Evolutionary conservation across 2,888 invertebrate genomes (phyloP), one percentile per base, ranked within the genome.

Genomic region (Antheraea yamamai): DNA sequence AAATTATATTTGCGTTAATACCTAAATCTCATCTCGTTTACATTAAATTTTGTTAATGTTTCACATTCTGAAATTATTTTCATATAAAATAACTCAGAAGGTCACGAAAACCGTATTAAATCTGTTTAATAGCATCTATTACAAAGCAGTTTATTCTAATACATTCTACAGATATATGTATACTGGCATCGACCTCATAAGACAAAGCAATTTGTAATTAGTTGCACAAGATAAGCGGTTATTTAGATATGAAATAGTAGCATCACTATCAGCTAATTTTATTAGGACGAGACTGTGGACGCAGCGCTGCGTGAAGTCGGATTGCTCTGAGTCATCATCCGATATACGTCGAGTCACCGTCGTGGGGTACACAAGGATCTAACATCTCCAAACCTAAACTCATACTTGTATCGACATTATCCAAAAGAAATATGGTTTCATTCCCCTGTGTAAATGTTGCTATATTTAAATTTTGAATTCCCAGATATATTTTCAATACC

Each of bases 231-330:
- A 16, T 66, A 66, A 14, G 64, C 75, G 73, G 73, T 58, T 68
- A 68, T 72, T 73, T 66, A 66, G 30, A 30, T 66, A 4, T 52
- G 26, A n/a, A 70, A 75, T 26, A 81, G 79, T 83, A 73, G 82
- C 82, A 83, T 87, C 84, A 81, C 87, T 82, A 88, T 81, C 85
- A 82, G 83, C 85, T 82, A 81, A 80, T 87, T 85, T 84, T 87
- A 80, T 83, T 92, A 94, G 98, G 98, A 98, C 95, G 98, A 98
- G 96, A 98, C 98, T 88, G 97, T 98, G 95, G 98, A 98, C 95
- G 97, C 97, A 90, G 98, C 98, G 91, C 97, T 98, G 91, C 97
- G 97, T 92, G 98, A 98, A 95, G 98, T 98, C 96, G 98, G 98
- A 92, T 97, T 98, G 90, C 97, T 98, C 92, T 98, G 97, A 92